These are phyloP conservation scores for Xylota segnis DNA, from an alignment of 2,888 invertebrate species.

Conservation along the genomic window DNA sequence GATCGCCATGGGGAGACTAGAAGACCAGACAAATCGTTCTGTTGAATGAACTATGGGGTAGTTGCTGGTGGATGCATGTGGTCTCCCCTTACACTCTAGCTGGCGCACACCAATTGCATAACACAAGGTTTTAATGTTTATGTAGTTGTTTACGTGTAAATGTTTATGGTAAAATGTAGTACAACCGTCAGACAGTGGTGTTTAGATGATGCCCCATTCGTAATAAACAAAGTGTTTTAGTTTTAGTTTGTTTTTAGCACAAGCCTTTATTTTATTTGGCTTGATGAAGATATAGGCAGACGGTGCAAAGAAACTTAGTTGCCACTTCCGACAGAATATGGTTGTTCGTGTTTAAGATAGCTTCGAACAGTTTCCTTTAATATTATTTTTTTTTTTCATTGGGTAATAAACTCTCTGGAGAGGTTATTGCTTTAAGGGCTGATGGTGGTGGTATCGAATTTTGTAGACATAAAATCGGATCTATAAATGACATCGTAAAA, in stretches of 20 bases:
- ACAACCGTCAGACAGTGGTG: constrained; percentile 49
- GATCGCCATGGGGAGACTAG: constrained; percentile 14
- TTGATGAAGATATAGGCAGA: constrained; percentile 4
- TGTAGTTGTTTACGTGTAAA: constrained; percentile 52
- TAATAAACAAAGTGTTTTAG: constrained; percentile 55
- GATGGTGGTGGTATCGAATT: background rate
- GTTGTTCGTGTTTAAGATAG: constrained; percentile 17
- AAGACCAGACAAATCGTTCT: constrained; percentile 45
- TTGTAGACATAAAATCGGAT: background rate
- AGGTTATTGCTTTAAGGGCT: constrained; percentile 24
- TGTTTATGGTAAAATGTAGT: constrained; percentile 49
- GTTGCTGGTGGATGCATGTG: constrained; percentile 27
- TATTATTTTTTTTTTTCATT: constrained; percentile 2
- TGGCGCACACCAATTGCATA: constrained; percentile 50
- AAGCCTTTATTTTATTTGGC: constrained; percentile 3
- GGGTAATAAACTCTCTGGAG: constrained; percentile 23
- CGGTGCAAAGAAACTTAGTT: constrained; percentile 12
- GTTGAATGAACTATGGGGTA: constrained; percentile 23
- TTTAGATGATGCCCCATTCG: constrained; percentile 56
- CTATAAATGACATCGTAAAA: constrained; percentile 1
- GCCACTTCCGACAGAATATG: constrained; percentile 11
- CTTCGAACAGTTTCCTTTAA: background rate
- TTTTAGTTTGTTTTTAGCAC: constrained; percentile 32
- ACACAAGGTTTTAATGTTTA: constrained; percentile 39
- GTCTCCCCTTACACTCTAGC: background rate